These are phyloP conservation scores for Drosophila putrida DNA, from an alignment of 2,888 invertebrate genomes.

Conservation along the genomic window DNA sequence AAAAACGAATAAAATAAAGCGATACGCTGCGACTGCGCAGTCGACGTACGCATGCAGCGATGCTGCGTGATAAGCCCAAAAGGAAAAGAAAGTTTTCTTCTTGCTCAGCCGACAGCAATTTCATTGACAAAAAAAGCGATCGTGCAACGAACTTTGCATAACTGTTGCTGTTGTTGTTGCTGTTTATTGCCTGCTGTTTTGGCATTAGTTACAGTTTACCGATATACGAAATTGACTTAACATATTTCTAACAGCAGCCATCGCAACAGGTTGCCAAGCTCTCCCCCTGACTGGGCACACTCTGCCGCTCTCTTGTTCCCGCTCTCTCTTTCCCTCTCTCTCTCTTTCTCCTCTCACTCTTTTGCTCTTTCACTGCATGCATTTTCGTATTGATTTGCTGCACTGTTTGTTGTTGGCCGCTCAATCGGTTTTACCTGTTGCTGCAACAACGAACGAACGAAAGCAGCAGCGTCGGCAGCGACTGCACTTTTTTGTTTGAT, in stretches of 20 bases:
- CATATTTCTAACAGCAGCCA: slow-evolving; percentile 70
- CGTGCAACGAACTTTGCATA: slow-evolving; percentile 75
- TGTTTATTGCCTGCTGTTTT: slow-evolving; percentile 46
- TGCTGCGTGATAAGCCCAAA: slow-evolving; percentile 58
- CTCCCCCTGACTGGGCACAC: slow-evolving; percentile 7
- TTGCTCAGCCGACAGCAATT: slow-evolving; percentile 40
- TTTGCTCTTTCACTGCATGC: slow-evolving; percentile 23
- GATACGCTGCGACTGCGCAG: slow-evolving; percentile 38
- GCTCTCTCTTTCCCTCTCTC: slow-evolving; percentile 25
- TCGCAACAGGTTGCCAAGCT: slow-evolving; percentile 70
- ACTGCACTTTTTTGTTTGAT: slow-evolving; percentile 79
- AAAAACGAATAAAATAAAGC: slow-evolving; percentile 30
- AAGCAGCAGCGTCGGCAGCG: slow-evolving; percentile 62
- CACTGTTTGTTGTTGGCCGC: slow-evolving; percentile 60
- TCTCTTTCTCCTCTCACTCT: slow-evolving; percentile 7
- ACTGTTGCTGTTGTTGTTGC: slow-evolving; percentile 40
- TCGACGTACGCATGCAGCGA: slow-evolving; percentile 46
- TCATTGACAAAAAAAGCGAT: slow-evolving; percentile 72
- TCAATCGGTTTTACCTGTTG: slow-evolving; percentile 74
- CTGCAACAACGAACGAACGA: slow-evolving; percentile 26
- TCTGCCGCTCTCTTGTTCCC: slow-evolving; percentile 15
- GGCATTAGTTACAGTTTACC: slow-evolving; percentile 79
- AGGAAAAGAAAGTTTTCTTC: slow-evolving; percentile 74
- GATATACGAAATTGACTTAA: slow-evolving; percentile 73
- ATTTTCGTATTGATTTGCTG: slow-evolving; percentile 65